Evolutionary conservation across 2,888 invertebrate species (phyloP).

Genomic region (Hypomecis atomaria): DNA sequence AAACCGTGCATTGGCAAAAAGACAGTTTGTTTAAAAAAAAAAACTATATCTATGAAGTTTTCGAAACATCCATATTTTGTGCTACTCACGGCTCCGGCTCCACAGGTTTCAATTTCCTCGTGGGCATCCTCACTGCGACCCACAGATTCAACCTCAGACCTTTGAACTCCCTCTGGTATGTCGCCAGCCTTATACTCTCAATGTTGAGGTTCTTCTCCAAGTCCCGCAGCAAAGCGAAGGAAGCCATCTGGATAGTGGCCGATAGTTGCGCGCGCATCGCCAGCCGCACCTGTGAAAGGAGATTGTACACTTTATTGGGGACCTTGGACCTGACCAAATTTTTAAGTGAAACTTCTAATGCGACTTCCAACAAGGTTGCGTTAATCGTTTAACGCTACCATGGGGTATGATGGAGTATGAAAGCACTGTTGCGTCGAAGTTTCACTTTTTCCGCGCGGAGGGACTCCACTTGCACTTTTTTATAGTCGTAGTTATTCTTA

Average conservation of each 20-base stretch:
- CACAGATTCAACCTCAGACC: slow-evolving; percentile 68
- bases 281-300: slow-evolving; percentile 60
- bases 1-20: too few relatives aligned
- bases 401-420: too few relatives aligned
- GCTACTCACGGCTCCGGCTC: slow-evolving; percentile 66
- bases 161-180: slow-evolving; percentile 68
- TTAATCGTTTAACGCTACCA: too few relatives aligned
- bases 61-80: too few relatives aligned
- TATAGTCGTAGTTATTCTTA: too few relatives aligned
- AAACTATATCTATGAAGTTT: too few relatives aligned
- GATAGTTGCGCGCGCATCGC: slow-evolving; percentile 67
- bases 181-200: slow-evolving; percentile 66
- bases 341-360: too few relatives aligned
- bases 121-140: slow-evolving; percentile 75
- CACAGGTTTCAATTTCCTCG: slow-evolving; percentile 61
- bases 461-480: too few relatives aligned
- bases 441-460: too few relatives aligned
- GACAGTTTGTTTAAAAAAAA: too few relatives aligned
- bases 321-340: not conserved
- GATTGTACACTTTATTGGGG: not conserved
- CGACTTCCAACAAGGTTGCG: too few relatives aligned
- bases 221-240: slow-evolving; percentile 72
- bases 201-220: slow-evolving; percentile 63
- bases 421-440: too few relatives aligned
- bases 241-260: slow-evolving; percentile 70